A percentile compares a stretch with the other conserved stretches of the same genome.
phyloP scores from a whole-genome alignment of 2,888 invertebrate species.

The Polyommatus icarus region DNA sequence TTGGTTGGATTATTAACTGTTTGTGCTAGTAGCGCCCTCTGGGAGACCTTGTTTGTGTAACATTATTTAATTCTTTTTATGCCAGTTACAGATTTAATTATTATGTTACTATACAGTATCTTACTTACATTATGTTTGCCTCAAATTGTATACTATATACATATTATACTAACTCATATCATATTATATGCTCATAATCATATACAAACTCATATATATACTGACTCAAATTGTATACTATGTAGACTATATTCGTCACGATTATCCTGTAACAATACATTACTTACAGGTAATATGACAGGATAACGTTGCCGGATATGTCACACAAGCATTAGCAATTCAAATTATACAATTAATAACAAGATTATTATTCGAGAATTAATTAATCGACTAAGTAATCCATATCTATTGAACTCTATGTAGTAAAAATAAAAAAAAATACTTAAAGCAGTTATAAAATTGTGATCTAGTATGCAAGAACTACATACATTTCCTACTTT shows the following conservation, averaged over 20 bases:
- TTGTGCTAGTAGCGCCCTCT: too few species aligned
- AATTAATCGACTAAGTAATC: background rate
- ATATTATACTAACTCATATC: too few species aligned
- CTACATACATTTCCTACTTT: background rate
- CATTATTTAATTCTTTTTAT: too few species aligned
- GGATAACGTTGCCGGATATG: background rate
- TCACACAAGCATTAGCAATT: background rate
- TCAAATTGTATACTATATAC: background rate
- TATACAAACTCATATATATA: too few species aligned
- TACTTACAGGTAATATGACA: background rate
- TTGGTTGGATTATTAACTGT: too few species aligned
- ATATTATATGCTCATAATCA: too few species aligned
- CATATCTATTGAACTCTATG: background rate
- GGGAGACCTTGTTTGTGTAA: too few species aligned
- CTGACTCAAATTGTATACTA: background rate
- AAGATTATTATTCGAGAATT: background rate
- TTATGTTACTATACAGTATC: too few species aligned
- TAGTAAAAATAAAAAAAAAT: background rate
- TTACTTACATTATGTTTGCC: too few species aligned
- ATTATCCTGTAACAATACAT: background rate
- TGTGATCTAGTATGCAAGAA: background rate
- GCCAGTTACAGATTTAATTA: too few species aligned
- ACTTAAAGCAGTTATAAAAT: background rate
- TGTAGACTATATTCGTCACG: background rate
- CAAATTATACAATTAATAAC: background rate